phyloP scores from a whole-genome alignment of 2,888 invertebrate genomes.

The Hymenopus coronatus region DNA sequence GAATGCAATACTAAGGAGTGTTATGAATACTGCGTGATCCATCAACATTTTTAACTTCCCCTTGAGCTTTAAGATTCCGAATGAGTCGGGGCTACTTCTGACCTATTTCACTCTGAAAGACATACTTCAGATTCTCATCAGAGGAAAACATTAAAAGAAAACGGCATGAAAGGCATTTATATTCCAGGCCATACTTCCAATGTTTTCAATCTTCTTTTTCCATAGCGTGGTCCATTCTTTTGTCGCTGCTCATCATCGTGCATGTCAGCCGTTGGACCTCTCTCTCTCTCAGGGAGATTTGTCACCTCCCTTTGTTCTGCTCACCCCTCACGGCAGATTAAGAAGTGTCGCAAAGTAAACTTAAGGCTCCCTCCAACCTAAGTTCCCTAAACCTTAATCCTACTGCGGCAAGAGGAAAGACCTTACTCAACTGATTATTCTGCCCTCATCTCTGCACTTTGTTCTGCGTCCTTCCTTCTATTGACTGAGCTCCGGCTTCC shows the following conservation, averaged over 20 bases:
- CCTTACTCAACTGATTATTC: not conserved
- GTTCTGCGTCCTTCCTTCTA: not conserved
- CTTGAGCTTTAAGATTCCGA: too few species aligned
- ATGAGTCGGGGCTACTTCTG: too few species aligned
- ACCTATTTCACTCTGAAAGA: too few species aligned
- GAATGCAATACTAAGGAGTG: too few species aligned
- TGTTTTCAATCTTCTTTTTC: not conserved
- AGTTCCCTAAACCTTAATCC: conserved; percentile 17
- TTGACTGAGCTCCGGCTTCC: not conserved
- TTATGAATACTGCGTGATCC: too few species aligned
- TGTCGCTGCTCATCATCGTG: not conserved
- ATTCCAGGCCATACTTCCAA: not conserved
- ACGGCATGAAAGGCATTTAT: not conserved
- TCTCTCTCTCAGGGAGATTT: not conserved
- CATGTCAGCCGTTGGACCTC: not conserved
- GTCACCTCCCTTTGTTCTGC: not conserved
- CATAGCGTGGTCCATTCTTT: not conserved
- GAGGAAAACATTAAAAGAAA: not conserved
- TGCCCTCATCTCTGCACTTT: not conserved
- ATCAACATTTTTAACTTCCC: too few species aligned
- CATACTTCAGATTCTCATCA: not conserved
- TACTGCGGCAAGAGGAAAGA: not conserved
- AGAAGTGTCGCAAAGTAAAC: conserved; percentile 19
- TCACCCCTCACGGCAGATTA: not conserved
- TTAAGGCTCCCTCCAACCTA: conserved; percentile 8